Base-by-base conservation (phyloP, 2,888 invertebrate genomes). In the Nineta flava region DNA sequence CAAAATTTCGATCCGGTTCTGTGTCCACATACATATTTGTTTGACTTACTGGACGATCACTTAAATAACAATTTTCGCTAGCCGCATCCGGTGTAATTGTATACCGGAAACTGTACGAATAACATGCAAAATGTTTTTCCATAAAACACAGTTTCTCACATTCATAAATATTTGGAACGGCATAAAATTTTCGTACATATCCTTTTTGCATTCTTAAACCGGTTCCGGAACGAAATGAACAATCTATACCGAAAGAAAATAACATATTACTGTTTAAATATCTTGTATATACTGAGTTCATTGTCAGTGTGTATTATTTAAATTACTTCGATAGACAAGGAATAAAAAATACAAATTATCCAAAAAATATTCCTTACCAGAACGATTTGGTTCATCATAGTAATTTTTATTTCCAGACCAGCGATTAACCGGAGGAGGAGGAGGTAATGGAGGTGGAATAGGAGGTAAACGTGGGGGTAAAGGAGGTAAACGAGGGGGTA, bases 21-120 rank as follows among this genome's bases (percentile, higher is more conserved):
- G 82, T 67, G 57, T 88, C 87, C 1, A 79, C 77, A 53, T 87
- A 83, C 58, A 83, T 73, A 55, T 85, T 81, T 32, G 87, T 62
- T 16, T 78, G 76, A 54, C 79, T 73, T 55, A 83, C 81, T 0
- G 81, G 76, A 9, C 80, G 69, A 58, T 82, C 81, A 56, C 84
- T 85, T 3, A 87, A 67, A 62, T 82, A 81, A 56, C 87, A 88
- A 63, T 88, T 88, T 58, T 87, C 84, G 0, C 75, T 72, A 0
- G 75, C 74, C 1, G 74, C 68, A 21, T 70, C 72, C 0, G 68
- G 59, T 13, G 66, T 63, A 26, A 68, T 57, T 13, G 76, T 77
- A 58, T 70, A 71, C 50, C 71, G 70, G 61, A 76, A 87, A 54
- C 85, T 84, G 55, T 84, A 87, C 0, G 85, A 83, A 26, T 79